These are phyloP conservation scores for Pyrgilauda ruficollis DNA, from an alignment of 2,113 vertebrate genomes.

Conservation along the genomic window DNA sequence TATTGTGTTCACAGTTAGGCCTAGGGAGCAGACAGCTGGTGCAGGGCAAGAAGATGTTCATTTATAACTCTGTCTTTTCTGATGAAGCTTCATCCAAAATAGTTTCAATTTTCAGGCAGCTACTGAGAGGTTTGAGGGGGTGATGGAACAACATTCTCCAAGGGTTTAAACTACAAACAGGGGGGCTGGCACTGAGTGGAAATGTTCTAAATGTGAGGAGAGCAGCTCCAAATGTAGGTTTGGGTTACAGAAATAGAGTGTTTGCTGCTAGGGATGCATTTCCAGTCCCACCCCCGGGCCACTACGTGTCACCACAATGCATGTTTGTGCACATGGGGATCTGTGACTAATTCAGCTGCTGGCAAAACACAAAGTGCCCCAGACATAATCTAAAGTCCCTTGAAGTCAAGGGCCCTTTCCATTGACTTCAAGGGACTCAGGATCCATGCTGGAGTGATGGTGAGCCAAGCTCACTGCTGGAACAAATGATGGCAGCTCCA, in stretches of 20 bases:
- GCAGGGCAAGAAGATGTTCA: neutral
- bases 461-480: neutral
- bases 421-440: neutral
- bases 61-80: slow-evolving; percentile 8
- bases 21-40: slow-evolving; percentile 45
- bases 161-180: neutral
- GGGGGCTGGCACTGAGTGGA: neutral
- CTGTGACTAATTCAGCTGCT: neutral
- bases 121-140: neutral
- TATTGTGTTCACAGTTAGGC: slow-evolving; percentile 3
- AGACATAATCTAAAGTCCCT: neutral
- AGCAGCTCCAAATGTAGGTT: neutral
- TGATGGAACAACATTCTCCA: neutral
- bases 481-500: neutral
- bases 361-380: neutral
- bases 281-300: neutral
- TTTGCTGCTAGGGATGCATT: neutral
- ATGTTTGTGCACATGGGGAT: neutral
- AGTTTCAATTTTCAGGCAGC: slow-evolving; percentile 3
- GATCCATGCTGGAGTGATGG: neutral
- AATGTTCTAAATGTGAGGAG: slow-evolving; percentile 31
- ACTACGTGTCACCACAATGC: neutral
- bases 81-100: slow-evolving; percentile 17
- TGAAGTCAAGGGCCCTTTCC: neutral
- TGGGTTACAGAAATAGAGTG: slow-evolving; percentile 9